Conservation (phyloP, 2,888 invertebrate species). For the Gisinianus flammeolus region DNA sequence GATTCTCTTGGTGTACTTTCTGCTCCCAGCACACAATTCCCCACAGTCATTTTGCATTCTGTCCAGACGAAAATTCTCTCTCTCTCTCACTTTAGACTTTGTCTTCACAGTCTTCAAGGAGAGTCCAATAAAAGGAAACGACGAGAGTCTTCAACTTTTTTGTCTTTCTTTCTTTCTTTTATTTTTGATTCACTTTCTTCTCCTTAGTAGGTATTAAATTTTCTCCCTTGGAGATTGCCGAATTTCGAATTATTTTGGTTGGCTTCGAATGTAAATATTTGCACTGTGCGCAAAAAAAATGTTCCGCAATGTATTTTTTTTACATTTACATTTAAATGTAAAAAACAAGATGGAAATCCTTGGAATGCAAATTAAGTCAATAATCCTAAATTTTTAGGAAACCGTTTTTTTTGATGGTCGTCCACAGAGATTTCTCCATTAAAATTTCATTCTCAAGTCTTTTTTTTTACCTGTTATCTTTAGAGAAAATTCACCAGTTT, state of each 20-base stretch:
- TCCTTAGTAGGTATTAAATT: no score
- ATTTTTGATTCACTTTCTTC: no score
- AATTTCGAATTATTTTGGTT: no score
- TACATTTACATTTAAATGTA: no score
- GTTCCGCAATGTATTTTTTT: no score
- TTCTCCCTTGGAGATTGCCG: no score
- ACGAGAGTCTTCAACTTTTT: not conserved
- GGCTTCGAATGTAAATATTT: no score
- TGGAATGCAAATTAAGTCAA: not conserved
- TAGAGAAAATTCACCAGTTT: not conserved
- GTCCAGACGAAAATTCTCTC: conserved; percentile 31
- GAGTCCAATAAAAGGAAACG: not conserved
- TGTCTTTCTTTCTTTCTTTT: not conserved
- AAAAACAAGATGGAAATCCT: no score
- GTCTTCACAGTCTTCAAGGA: conserved; percentile 20
- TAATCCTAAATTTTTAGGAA: not conserved
- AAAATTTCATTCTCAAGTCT: not conserved
- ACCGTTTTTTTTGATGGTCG: not conserved
- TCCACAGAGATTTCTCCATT: not conserved
- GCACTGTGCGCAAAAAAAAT: no score
- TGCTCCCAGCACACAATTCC: conserved; percentile 38
- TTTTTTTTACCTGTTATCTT: no score
- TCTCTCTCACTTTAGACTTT: no score
- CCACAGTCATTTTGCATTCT: conserved; percentile 47
- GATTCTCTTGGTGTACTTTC: not conserved